These are phyloP conservation scores for Falco biarmicus DNA, from an alignment of 2,797 vertebrate species.

Conservation along the genomic window DNA sequence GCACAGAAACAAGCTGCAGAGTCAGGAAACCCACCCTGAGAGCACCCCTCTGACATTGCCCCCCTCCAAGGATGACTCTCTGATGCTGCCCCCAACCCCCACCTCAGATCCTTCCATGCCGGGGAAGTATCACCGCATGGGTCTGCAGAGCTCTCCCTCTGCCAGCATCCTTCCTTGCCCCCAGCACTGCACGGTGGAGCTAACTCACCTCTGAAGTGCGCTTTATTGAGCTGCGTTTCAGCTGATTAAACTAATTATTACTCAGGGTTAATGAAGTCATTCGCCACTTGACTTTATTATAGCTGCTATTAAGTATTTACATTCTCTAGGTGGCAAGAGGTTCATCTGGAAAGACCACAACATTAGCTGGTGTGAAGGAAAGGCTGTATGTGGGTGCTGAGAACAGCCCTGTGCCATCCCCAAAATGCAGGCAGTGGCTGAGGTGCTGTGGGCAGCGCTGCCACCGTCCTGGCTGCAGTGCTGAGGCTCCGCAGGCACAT, in stretches of 20 bases:
- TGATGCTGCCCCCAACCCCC: neutral
- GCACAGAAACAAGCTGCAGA: fast-evolving
- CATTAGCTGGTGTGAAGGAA: neutral
- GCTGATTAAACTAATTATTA: conserved; percentile 23
- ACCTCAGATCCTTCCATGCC: fast-evolving
- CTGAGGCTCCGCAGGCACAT: neutral
- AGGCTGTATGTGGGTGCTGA: conserved; percentile 52
- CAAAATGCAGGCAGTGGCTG: conserved; percentile 71
- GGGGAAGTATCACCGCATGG: neutral
- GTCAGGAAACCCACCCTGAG: neutral
- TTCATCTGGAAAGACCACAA: neutral
- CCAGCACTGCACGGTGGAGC: fast-evolving
- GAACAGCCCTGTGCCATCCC: conserved; percentile 69
- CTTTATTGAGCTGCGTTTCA: neutral
- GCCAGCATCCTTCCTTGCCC: neutral
- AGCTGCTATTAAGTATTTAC: neutral
- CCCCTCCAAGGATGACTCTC: neutral
- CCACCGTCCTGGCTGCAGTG: conserved; percentile 71
- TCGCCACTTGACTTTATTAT: neutral
- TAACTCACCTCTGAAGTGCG: neutral
- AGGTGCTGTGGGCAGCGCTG: conserved; percentile 77
- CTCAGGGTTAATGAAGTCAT: neutral
- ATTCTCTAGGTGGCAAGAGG: conserved; percentile 24
- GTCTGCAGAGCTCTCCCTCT: neutral
- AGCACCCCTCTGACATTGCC: neutral